Evolutionary conservation across 23 tunicate genomes (phyloP), one percentile per base, ranked within the genome.

Genomic region (Oikopleura vanhoeffeni): DNA sequence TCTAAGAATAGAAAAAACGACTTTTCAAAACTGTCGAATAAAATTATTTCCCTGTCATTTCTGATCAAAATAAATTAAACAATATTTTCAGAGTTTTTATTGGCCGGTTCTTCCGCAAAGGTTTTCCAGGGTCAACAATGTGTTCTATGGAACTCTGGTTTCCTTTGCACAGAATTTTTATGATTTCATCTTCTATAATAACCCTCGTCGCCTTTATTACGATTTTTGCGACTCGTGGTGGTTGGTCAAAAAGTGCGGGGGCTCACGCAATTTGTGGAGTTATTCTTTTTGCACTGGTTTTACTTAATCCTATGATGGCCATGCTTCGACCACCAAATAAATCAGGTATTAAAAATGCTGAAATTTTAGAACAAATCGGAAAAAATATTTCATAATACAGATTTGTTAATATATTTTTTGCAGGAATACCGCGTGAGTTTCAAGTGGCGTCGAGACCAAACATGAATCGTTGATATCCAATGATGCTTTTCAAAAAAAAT

Each of bases 181-280:
- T n/a, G n/a, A n/a, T n/a, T n/a, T n/a, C n/a, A n/a, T n/a, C n/a
- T n/a, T n/a, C n/a, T n/a, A n/a, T 49, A 8, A 8, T 49, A 18
- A 49, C 60, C 18, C 8, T 49, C 60, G 60, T 49, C 18, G 60
- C 18, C 8, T 8, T 49, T 18, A 49, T 49, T 18, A 8, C 18
- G 18, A 49, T 49, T 49, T 49, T 49, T 49, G 60, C 18, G 60
- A 49, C 8, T 49, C 60, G 60, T 8, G 18, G 18, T 8, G 60
- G 60, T 49, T 49, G 60, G 60, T 49, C 60, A 8, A 18, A 91
- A 91, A 60, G 40, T 0, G 87, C 89, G 27, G 89, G 87, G 28
- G 87, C 91, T 1, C 97, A 91, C 76, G 90, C 97, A 2, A 49
- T 89, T 39, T 83, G 87, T 34, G 97, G 97, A 30, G 85, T 91